Conservation (phyloP, 1,140 invertebrate genomes). For the Lutraria rhynchaena region DNA sequence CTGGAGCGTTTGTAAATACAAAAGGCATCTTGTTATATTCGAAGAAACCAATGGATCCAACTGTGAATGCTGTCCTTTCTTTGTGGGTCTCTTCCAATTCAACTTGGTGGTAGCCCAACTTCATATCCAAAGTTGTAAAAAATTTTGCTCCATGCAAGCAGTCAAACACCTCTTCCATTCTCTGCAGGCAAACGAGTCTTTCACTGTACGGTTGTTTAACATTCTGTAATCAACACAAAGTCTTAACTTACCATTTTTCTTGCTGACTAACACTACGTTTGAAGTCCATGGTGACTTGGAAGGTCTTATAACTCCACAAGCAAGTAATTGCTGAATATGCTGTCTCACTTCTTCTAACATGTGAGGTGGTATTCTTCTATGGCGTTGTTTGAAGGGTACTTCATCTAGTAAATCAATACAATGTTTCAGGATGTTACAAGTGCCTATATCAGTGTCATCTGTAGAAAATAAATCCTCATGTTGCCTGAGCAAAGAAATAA, state of each 20-base stretch:
- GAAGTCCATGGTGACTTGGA: constrained; percentile 13
- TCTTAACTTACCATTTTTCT: constrained; percentile 6
- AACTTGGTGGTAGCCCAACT: background rate
- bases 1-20: background rate
- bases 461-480: too few relatives aligned
- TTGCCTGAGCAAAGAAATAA: too few relatives aligned
- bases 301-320: background rate
- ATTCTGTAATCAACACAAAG: background rate
- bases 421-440: background rate
- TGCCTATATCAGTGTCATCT: too few relatives aligned
- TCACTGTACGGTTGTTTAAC: constrained; percentile 1
- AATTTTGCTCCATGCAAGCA: constrained; percentile 2
- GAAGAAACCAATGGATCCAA: constrained; percentile 35
- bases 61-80: background rate
- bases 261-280: too few relatives aligned
- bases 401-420: background rate
- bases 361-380: background rate
- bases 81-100: background rate
- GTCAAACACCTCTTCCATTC: background rate
- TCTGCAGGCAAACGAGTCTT: background rate
- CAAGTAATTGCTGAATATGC: background rate
- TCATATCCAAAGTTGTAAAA: background rate
- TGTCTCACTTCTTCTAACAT: constrained; percentile 5
- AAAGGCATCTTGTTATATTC: background rate
- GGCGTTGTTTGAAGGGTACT: background rate